Evolutionary conservation across 35 echinoderm and acorn worm genomes (phyloP), one percentile per base, ranked within the genome.

Genomic region (Amphiura filiformis): DNA sequence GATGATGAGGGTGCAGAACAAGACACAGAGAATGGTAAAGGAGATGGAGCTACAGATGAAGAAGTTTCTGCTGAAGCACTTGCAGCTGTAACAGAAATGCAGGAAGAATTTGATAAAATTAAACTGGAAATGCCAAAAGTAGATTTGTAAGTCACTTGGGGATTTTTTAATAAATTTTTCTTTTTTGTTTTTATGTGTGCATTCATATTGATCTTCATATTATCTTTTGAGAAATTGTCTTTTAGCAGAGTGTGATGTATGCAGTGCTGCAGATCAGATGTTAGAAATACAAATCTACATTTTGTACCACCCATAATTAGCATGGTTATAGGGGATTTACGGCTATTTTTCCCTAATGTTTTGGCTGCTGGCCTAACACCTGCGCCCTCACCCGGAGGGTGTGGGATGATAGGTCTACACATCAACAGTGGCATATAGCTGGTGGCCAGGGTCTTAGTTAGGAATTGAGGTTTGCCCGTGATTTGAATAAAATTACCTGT

Each of bases 101-200:
- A 81, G 79, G 88, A 93, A 88, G 95, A 93, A 56, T 56, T 97
- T 34, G 95, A 93, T 38, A 89, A 97, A 84, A 91, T 93, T 37
- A 78, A 70, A 64, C 34, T 97, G 38, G 91, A 91, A 39, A 76
- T 88, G 26, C 95, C 91, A 39, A 85, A 84, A 39, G 75, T 93
- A 3, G 95, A 97, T 41, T 87, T 91, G 95, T 97, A 80, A 93
- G 91, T 38, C 34, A 65, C 13, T 17, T 7, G 23, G 17, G 28
- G n/a, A 35, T 17, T 32, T 52, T n/a, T 37, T 3, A n/a, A 31
- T 39, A 38, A 12, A 12, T 28, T n/a, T n/a, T 41, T 38, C 18
- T 28, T 37, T 12, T 81, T 41, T 81, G 80, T 41, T 17, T 3
- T 81, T 1, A 20, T 39, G 28, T 39, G 12, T 0, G 39, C 18